These are phyloP conservation scores for Numenius arquata DNA, from an alignment of 2,113 vertebrate species.

Conservation along the genomic window DNA sequence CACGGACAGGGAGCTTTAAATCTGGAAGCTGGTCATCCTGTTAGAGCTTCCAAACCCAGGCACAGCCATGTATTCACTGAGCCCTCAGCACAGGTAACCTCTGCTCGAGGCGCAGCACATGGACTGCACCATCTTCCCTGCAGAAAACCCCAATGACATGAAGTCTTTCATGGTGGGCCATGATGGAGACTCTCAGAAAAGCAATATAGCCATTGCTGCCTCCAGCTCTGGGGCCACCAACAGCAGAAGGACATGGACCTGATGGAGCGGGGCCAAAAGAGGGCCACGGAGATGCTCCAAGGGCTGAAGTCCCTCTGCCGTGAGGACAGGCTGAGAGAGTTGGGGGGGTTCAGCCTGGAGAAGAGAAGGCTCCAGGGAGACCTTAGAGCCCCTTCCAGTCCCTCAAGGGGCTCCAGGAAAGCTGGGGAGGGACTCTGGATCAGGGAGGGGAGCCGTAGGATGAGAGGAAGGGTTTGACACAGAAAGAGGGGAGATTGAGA, in stretches of 20 bases:
- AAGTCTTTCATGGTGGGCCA: fast-evolving
- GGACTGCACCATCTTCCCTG: not conserved
- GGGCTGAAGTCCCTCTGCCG: not conserved
- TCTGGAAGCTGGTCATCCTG: not conserved
- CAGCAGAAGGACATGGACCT: not conserved
- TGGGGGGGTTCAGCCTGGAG: not conserved
- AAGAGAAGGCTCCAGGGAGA: not conserved
- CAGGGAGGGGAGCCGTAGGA: no score
- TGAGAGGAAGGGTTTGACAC: not conserved
- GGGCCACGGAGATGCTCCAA: not conserved
- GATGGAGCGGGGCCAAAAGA: not conserved
- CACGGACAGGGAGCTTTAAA: not conserved
- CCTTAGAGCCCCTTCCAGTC: not conserved
- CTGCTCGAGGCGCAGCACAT: fast-evolving
- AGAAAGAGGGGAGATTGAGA: not conserved
- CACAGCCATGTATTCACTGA: fast-evolving
- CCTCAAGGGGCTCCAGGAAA: not conserved
- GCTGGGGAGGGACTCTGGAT: not conserved
- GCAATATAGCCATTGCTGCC: not conserved
- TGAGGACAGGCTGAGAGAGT: not conserved
- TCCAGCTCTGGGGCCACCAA: not conserved
- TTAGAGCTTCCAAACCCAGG: not conserved
- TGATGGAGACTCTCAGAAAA: no score
- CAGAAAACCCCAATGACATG: not conserved
- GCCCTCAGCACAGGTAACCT: not conserved